phyloP scores from a whole-genome alignment of 1,140 invertebrate genomes.

The Proctacanthus coquilletti region DNA sequence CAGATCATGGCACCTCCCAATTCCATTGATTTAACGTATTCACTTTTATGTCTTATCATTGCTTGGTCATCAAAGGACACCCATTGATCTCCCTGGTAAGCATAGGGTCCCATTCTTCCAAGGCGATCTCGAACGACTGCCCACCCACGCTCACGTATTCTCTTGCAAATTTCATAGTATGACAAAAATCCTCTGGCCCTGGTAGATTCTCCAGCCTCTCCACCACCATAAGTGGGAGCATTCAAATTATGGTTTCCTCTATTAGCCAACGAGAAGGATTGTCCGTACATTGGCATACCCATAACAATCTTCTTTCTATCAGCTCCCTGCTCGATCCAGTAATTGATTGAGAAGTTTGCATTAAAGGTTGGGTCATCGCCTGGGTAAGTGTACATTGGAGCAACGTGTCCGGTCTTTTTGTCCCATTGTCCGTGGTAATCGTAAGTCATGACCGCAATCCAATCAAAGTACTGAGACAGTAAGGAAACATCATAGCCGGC shows the following conservation, averaged over 20 bases:
- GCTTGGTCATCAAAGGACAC: slow-evolving; percentile 68
- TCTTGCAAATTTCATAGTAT: slow-evolving; percentile 73
- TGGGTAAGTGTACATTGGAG: slow-evolving; percentile 57
- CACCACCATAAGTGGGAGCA: slow-evolving; percentile 55
- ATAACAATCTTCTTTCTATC: slow-evolving; percentile 55
- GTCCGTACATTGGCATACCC: slow-evolving; percentile 74
- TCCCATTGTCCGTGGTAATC: slow-evolving; percentile 79
- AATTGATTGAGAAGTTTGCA: slow-evolving; percentile 67
- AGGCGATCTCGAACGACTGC: slow-evolving; percentile 46
- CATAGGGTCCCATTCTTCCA: slow-evolving; percentile 60
- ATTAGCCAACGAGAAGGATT: slow-evolving; percentile 62
- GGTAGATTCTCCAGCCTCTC: slow-evolving; percentile 64
- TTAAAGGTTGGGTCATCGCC: slow-evolving; percentile 60
- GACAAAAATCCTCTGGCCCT: slow-evolving; percentile 63
- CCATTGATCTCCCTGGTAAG: slow-evolving; percentile 61
- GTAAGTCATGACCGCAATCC: slow-evolving; percentile 72
- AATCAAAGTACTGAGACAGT: slow-evolving; percentile 57
- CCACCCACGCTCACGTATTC: slow-evolving; percentile 48
- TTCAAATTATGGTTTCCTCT: slow-evolving; percentile 45
- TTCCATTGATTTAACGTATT: slow-evolving; percentile 56
- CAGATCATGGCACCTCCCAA: slow-evolving; percentile 78
- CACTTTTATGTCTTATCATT: slow-evolving; percentile 53
- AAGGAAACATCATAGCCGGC: slow-evolving; percentile 60
- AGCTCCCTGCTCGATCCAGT: slow-evolving; percentile 65
- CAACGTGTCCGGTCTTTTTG: slow-evolving; percentile 67